Base-by-base conservation (phyloP, 2,888 invertebrate genomes). In the Synanthedon andrenaeformis region DNA sequence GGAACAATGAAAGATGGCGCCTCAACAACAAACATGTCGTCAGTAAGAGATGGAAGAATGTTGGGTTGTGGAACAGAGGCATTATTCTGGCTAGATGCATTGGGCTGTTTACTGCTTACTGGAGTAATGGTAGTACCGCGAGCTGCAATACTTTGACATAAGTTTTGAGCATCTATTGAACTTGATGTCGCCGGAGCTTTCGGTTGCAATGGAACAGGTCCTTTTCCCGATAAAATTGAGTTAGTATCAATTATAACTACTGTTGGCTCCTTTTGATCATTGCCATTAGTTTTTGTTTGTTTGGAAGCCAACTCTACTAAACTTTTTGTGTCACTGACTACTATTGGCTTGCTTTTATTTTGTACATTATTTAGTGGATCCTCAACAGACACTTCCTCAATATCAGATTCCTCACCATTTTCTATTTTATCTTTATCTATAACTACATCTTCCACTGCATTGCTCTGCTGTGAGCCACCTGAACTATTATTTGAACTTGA, bases 1-100 rank as follows among this genome's bases (percentile, higher is more conserved):
- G 96, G 96, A 61, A 96, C 96, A 75, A 96, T 96, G 71, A 96
- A 96, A 42, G 96, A 96, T 10, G 96, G 96, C 35, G 96, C 96
- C 82, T 96, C 96, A 23, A 96, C 93, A 23, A 96, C 96, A 82
- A 94, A 96, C 93, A 96, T 96, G 65, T 96, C 96, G 78, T 96
- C 96, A 42, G 96, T 96, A 19, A 96, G 81, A 12, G 95, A 94
- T 13, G 95, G 95, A 66, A 96, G 78, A 60, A 95, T 86, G 55
- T 76, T 84, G 49, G 82, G 76, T 62, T 79, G 82, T 14, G 80
- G 65, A 50, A 69, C 57, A 28, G 72, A 65, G 12, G 66, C 49
- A 58, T 55, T 65, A 51, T 64, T 65, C 55, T 62, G 64, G 56
- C 55, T 62, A 3, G 55, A 51, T 54, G 14, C 54, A 56, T 50